phyloP scores from a whole-genome alignment of 1,140 invertebrate genomes.

The Probaryconus sp. region DNA sequence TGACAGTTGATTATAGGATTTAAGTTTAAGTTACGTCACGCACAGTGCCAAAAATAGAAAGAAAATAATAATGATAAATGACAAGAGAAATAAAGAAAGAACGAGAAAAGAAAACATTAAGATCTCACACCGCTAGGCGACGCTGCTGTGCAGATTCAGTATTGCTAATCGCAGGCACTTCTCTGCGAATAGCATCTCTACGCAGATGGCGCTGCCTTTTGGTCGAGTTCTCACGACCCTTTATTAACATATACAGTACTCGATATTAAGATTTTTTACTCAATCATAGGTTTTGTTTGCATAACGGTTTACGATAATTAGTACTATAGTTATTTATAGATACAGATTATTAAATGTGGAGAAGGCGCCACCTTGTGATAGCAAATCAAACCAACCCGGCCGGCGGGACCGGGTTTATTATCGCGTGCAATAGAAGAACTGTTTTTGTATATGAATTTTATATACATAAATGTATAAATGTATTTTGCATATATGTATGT shows the following conservation, averaged over 20 bases:
- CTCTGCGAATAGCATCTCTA: too few species aligned
- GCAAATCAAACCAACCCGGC: neutral
- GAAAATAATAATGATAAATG: conserved; percentile 39
- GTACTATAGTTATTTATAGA: neutral
- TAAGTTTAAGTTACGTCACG: conserved; percentile 65
- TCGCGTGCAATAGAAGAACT: conserved; percentile 57
- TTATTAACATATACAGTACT: too few species aligned
- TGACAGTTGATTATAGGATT: conserved; percentile 61
- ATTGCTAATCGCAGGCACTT: too few species aligned
- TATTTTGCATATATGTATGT: conserved; percentile 61
- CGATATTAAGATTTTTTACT: too few species aligned
- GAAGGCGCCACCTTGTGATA: conserved; percentile 60
- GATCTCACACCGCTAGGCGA: conserved; percentile 23
- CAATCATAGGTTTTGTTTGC: neutral
- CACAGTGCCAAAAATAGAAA: conserved; percentile 70
- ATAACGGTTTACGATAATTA: conserved; percentile 6
- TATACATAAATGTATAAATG: conserved; percentile 57
- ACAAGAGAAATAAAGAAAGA: conserved; percentile 32
- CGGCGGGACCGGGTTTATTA: conserved; percentile 20
- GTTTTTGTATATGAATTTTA: conserved; percentile 59
- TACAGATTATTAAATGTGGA: conserved; percentile 34
- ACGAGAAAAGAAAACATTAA: conserved; percentile 6
- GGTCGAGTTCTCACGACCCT: too few species aligned
- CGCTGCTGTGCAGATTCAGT: too few species aligned
- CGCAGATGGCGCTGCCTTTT: too few species aligned